These are phyloP conservation scores for Lypha dubia DNA, from an alignment of 2,888 invertebrate species.

Conservation along the genomic window DNA sequence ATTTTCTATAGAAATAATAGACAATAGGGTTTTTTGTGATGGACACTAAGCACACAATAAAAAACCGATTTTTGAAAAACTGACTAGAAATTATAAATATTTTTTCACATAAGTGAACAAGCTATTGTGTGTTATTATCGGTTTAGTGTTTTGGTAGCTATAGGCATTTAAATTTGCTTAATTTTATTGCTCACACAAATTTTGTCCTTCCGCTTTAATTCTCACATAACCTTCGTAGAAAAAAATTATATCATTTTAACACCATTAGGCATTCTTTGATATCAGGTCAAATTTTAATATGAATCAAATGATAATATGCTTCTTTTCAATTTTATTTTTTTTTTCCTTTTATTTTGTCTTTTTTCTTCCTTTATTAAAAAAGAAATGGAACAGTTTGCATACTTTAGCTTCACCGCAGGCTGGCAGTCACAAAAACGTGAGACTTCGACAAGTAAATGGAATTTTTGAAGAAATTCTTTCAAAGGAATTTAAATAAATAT, in stretches of 20 bases:
- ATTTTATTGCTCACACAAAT: no score
- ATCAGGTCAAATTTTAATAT: slow-evolving; percentile 65
- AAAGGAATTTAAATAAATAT: slow-evolving; percentile 7
- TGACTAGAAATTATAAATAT: no score
- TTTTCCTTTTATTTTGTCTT: no score
- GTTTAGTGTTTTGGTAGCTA: no score
- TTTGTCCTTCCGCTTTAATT: no score
- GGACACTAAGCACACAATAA: no score
- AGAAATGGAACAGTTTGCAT: slow-evolving; percentile 43
- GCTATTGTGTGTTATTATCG: no score
- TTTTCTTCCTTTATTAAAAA: background rate
- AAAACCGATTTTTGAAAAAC: no score
- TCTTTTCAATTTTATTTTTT: background rate
- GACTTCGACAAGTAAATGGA: slow-evolving; percentile 66
- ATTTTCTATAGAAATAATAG: no score
- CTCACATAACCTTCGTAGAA: background rate
- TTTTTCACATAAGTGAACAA: no score
- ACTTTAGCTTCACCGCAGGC: slow-evolving; percentile 34
- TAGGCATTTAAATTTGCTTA: no score
- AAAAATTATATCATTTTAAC: slow-evolving; percentile 25
- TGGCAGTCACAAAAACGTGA: slow-evolving; percentile 60
- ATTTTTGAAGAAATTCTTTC: slow-evolving; percentile 29
- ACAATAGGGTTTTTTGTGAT: no score
- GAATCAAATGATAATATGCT: slow-evolving; percentile 56
- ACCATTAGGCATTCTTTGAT: slow-evolving; percentile 51